phyloP scores from a whole-genome alignment of 2,797 vertebrate genomes.

The Epinephelus coioides region DNA sequence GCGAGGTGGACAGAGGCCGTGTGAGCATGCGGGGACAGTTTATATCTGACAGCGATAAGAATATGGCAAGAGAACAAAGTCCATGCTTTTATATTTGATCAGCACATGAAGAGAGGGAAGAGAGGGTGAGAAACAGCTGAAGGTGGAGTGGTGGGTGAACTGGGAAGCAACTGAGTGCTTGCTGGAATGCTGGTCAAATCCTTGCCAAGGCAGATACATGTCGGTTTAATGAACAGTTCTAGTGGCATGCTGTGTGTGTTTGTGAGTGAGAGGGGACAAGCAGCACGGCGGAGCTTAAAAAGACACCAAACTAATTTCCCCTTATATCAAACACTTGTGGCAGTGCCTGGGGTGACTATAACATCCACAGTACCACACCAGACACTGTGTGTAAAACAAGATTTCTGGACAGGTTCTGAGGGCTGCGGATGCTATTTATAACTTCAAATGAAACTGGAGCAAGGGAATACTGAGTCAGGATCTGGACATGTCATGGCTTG shows the following conservation, averaged over 20 bases:
- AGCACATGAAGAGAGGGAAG: neutral
- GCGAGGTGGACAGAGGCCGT: neutral
- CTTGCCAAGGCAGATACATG: constrained; percentile 48
- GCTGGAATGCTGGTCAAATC: constrained; percentile 36
- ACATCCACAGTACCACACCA: constrained; percentile 7
- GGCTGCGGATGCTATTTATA: constrained; percentile 41
- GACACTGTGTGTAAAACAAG: constrained; percentile 23
- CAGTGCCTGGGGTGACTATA: constrained; percentile 5
- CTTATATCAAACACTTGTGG: constrained; percentile 16
- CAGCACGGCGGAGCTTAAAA: constrained; percentile 37
- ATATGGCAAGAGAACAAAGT: constrained; percentile 4
- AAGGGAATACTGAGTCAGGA: constrained; percentile 25
- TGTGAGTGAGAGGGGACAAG: constrained; percentile 12
- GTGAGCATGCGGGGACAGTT: neutral
- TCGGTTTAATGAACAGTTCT: constrained; percentile 64
- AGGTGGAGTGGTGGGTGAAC: constrained; percentile 10
- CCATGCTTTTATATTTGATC: neutral
- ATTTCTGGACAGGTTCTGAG: constrained; percentile 21
- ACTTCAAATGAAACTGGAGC: constrained; percentile 9
- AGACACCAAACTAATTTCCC: constrained; percentile 41
- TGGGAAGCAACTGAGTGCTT: constrained; percentile 10
- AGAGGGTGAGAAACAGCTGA: constrained; percentile 12
- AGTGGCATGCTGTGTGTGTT: constrained; percentile 19
- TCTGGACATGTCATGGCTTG: constrained; percentile 10
- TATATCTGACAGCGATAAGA: constrained; percentile 10